Conservation (phyloP, 1,140 invertebrate species). For the Lordiphosa stackelbergi region DNA sequence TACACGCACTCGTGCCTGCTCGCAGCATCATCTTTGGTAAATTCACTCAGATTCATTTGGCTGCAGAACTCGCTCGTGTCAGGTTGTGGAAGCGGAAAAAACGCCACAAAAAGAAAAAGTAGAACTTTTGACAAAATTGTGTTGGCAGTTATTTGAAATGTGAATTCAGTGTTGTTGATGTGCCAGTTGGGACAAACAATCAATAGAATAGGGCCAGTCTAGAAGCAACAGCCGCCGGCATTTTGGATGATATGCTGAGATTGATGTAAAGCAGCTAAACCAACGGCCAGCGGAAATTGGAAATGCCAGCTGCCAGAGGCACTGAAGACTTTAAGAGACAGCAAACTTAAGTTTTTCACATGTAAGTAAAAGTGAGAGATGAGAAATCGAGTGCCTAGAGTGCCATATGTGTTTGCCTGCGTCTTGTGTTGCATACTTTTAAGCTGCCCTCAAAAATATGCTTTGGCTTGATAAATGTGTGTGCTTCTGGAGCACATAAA, state of each 20-base stretch:
- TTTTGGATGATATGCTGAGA: conserved; percentile 21
- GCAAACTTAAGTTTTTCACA: conserved; percentile 15
- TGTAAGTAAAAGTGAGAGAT: conserved; percentile 39
- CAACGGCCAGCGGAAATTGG: conserved; percentile 53
- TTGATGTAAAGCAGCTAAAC: conserved; percentile 50
- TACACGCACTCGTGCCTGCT: conserved; percentile 23
- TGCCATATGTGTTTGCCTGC: conserved; percentile 6
- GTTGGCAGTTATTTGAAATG: conserved; percentile 30
- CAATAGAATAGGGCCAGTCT: conserved; percentile 19
- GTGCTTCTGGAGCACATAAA: conserved; percentile 20
- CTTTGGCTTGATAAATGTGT: conserved; percentile 14
- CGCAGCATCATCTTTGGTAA: conserved; percentile 68
- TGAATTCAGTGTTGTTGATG: conserved; percentile 2
- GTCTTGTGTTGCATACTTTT: conserved; percentile 61
- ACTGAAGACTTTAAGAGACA: not conserved
- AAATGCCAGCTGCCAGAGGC: conserved; percentile 30
- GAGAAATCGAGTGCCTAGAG: conserved; percentile 20
- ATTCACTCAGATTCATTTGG: conserved; percentile 68
- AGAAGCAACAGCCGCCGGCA: conserved; percentile 67
- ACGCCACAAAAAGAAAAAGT: conserved; percentile 22
- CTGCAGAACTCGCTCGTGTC: conserved; percentile 74
- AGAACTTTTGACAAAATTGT: conserved; percentile 26
- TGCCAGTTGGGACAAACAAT: conserved; percentile 13
- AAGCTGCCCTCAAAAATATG: conserved; percentile 39
- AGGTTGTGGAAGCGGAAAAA: conserved; percentile 51